Evolutionary conservation across 1,140 invertebrate genomes (phyloP).

Genomic region (Limonius californicus): DNA sequence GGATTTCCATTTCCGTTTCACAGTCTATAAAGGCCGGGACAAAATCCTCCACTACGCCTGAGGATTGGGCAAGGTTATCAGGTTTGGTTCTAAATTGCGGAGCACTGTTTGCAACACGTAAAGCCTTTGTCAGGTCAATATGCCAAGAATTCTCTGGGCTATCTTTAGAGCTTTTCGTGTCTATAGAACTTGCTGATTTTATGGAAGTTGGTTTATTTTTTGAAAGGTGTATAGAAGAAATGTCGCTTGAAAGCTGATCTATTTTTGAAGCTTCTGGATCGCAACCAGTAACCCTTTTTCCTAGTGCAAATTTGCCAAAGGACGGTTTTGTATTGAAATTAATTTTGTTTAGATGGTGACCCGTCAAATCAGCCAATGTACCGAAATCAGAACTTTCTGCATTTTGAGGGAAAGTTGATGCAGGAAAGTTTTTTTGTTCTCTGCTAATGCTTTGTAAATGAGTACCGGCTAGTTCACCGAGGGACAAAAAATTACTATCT

Average conservation of each 20-base stretch:
- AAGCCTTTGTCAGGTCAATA: slow-evolving; percentile 38
- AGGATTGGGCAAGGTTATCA: not conserved
- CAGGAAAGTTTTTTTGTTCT: too few relatives aligned
- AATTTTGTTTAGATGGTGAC: slow-evolving; percentile 12
- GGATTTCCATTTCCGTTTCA: slow-evolving; percentile 19
- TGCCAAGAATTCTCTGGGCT: slow-evolving; percentile 23
- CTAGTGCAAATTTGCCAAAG: too few relatives aligned
- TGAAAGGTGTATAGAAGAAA: too few relatives aligned
- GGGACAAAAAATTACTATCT: slow-evolving; percentile 16
- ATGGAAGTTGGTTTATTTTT: too few relatives aligned
- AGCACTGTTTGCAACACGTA: slow-evolving; percentile 28
- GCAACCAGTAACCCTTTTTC: not conserved
- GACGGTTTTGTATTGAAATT: not conserved
- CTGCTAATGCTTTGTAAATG: slow-evolving; percentile 26
- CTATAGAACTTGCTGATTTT: not conserved
- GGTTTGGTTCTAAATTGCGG: slow-evolving; percentile 20
- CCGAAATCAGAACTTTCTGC: not conserved
- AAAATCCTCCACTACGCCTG: slow-evolving; percentile 29
- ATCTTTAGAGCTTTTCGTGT: slow-evolving; percentile 6
- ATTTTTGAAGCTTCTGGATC: not conserved
- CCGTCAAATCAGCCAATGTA: not conserved
- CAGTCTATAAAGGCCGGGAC: slow-evolving; percentile 39
- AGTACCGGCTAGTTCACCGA: slow-evolving; percentile 29
- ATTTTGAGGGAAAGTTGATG: not conserved
- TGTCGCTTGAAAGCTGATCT: not conserved